Percentiles rank a stretch among this genome's conserved stretches.
phyloP scores from a whole-genome alignment of 1,140 invertebrate genomes.

The Sminthurides bifidus region DNA sequence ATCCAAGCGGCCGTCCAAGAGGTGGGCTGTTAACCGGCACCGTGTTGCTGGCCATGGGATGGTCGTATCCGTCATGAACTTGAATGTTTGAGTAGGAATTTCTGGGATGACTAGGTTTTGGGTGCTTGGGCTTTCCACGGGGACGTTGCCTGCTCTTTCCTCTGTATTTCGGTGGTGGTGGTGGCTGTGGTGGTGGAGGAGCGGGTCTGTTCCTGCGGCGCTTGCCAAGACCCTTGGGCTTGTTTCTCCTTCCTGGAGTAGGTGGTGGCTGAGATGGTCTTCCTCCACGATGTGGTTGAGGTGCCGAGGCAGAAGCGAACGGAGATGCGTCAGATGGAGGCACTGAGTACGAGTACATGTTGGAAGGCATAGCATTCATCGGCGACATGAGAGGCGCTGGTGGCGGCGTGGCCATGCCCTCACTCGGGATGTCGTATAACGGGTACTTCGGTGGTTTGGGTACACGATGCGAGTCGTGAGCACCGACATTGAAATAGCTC shows the following conservation, averaged over 20 bases:
- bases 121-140: not conserved
- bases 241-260: not conserved
- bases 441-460: constrained; percentile 31
- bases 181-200: constrained; percentile 9
- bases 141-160: not conserved
- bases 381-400: constrained; percentile 29
- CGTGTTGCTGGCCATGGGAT: constrained; percentile 27
- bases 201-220: constrained; percentile 5
- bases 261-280: not conserved
- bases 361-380: constrained; percentile 15
- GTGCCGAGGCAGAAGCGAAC: not conserved
- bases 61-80: constrained; percentile 14
- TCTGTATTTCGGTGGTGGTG: not conserved
- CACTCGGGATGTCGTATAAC: constrained; percentile 22
- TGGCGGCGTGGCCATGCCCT: constrained; percentile 29
- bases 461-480: constrained; percentile 18
- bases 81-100: not conserved
- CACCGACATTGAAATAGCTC: too few species aligned
- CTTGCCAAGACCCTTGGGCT: not conserved
- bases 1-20: constrained; percentile 25
- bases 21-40: constrained; percentile 23
- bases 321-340: not conserved
- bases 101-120: not conserved
- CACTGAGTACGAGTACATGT: constrained; percentile 1
- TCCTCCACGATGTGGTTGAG: not conserved